Percentiles rank a stretch among this genome's conserved stretches.
phyloP scores from a whole-genome alignment of 2,797 vertebrate genomes.

The Aplochiton taeniatus region DNA sequence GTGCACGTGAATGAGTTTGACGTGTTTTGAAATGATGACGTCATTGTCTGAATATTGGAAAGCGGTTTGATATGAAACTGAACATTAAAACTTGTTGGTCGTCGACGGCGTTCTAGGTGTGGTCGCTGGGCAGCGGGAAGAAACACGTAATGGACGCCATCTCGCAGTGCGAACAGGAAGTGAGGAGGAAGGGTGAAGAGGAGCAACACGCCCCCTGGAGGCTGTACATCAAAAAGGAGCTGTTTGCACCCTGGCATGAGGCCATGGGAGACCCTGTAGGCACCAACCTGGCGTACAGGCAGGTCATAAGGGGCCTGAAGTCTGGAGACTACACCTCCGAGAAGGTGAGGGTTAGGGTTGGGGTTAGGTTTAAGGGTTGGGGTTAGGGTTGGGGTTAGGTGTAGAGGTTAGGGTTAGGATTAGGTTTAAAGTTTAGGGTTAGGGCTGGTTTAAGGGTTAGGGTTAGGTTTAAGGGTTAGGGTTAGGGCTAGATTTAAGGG shows the following conservation, averaged over 20 bases:
- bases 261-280: constrained; percentile 78
- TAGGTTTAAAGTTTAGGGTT: constrained; percentile 72
- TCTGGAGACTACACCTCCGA: constrained; percentile 85
- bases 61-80: too few species aligned
- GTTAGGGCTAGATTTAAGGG: constrained; percentile 60
- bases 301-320: constrained; percentile 84
- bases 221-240: constrained; percentile 87
- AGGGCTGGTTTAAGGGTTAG: constrained; percentile 71
- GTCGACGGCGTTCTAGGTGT: constrained; percentile 73
- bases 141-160: constrained; percentile 89
- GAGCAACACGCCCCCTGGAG: constrained; percentile 84
- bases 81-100: background rate
- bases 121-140: constrained; percentile 83
- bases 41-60: too few species aligned
- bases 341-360: constrained; percentile 72
- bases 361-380: too few species aligned
- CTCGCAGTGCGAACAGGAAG: constrained; percentile 93
- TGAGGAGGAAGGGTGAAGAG: constrained; percentile 75
- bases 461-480: constrained; percentile 66
- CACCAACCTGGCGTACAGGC: constrained; percentile 90
- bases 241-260: constrained; percentile 93
- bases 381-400: constrained; percentile 68
- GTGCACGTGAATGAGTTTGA: too few species aligned
- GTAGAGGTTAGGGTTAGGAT: too few species aligned
- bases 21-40: too few species aligned